Evolutionary conservation across 2,888 invertebrate species (phyloP), one percentile per base, ranked within the genome.

Genomic region (Atherix ibis): DNA sequence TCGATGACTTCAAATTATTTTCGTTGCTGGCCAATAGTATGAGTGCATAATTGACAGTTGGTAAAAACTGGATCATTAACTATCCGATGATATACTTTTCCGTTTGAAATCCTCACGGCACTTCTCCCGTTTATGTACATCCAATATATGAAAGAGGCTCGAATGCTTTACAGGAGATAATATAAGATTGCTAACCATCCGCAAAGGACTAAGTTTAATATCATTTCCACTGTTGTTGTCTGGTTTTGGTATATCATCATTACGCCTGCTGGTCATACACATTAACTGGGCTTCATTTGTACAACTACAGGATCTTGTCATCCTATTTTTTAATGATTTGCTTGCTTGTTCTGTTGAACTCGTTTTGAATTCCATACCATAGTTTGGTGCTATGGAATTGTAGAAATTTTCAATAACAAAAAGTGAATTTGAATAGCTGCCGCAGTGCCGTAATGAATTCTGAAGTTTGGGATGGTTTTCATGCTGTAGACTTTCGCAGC

Each of bases 151-250:
- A 42, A 59, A 53, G 35, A 60, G 50, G 46, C 56, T 58, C 45
- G 58, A 55, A 53, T 58, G 58, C 42, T 58, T 56, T 17, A 47
- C 53, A 37, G 53, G 46, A 43, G 52, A 47, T 37, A 58, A 58
- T 39, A 65, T 53, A 29, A 63, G 57, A 39, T 55, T 61, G 36
- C 62, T 61, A 41, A 65, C 58, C n/a, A 56, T 54, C 43, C 56
- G 60, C 6, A 65, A 46, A 2, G 65, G 64, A 43, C 62, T 63
- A 24, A 63, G 51, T 44, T 54, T 56, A 22, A 58, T 54, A 3
- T 55, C 36, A 34, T 38, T 43, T 27, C 37, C 38, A 24, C 37
- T 43, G 30, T 43, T 33, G 27, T 36, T 34, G n/a, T n/a, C n/a
- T n/a, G n/a, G n/a, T n/a, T n/a, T n/a, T n/a, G n/a, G n/a, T n/a